A percentile compares a stretch with the other conserved stretches of the same genome.
Conservation (phyloP, 1,140 invertebrate genomes). For the Mercenaria mercenaria region DNA sequence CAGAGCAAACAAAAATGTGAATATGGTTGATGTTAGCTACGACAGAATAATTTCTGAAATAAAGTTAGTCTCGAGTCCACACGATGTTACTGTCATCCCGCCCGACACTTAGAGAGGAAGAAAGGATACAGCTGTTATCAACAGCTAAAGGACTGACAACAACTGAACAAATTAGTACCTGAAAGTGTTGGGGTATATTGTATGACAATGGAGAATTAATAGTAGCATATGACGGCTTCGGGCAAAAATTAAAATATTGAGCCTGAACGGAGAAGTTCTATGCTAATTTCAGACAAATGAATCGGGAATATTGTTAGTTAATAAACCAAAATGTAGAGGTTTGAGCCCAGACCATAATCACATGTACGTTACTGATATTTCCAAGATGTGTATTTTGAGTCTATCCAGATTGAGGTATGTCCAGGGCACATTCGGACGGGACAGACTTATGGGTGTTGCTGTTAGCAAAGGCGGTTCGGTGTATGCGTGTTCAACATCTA, state of each 20-base stretch:
- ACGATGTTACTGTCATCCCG: neutral
- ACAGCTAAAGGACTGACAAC: neutral
- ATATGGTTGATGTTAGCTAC: neutral
- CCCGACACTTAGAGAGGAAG: neutral
- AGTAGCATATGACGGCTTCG: neutral
- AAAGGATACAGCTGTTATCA: neutral
- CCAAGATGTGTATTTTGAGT: neutral
- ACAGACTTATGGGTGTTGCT: neutral
- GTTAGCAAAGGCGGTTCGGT: neutral
- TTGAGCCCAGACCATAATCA: neutral
- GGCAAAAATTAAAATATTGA: neutral
- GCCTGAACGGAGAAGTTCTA: neutral
- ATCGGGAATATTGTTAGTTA: neutral
- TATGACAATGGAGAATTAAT: neutral
- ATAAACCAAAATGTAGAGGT: neutral
- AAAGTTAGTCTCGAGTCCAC: neutral
- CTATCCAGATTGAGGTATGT: neutral
- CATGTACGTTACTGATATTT: neutral
- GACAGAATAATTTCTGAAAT: neutral
- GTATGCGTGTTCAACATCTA: neutral
- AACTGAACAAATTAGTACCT: neutral
- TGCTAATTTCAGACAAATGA: neutral
- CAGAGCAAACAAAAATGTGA: constrained; percentile 3
- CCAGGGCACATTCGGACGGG: too few relatives aligned
- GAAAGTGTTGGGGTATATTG: neutral